Base-by-base conservation (phyloP, 2,113 vertebrate species). In the Bungarus multicinctus region DNA sequence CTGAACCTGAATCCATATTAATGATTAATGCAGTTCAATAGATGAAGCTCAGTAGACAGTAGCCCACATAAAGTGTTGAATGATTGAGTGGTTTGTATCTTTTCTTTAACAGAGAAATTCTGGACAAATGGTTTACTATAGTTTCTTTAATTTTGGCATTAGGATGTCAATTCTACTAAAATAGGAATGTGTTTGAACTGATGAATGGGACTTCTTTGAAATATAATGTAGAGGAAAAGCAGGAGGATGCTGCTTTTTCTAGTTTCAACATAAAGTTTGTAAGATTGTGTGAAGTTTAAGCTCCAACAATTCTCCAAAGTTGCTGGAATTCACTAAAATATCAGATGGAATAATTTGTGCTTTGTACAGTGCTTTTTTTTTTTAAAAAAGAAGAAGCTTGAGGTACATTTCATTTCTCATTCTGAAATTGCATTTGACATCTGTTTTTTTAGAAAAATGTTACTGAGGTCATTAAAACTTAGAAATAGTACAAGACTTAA, bases 381-480 rank as follows among this genome's bases (percentile, higher is more conserved):
- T n/a, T 27, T 86, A 34, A 89, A 90, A 27, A 3, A 11, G 30
- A 89, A 85, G 85, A 93, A 47, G 54, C 89, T 92, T 12, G 22
- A 96, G 95, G 95, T 94, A 55, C 43, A 93, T 96, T 96, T 96
- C 95, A 95, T 97, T 95, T 97, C 94, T 94, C 95, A 91, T 96
- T 97, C 96, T 95, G 93, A 86, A 93, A 95, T 96, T 96, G 94
- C 54, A 87, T 97, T 95, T 96, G 95, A 97, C 97, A 95, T 97
- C 96, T 96, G 96, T 89, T 89, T 89, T 60, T 95, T 96, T 96
- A 97, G 94, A 95, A 96, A 86, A 97, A 97, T 81, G 94, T 94
- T 97, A 97, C 96, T 92, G 96, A 96, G 97, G 97, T 97, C 97
- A 97, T 96, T 97, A 95, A 87, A 92, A 97, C 96, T 95, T 96